A percentile compares a stretch with the other conserved stretches of the same genome.
Conservation (phyloP, 2,113 vertebrate species). For the Menura novaehollandiae region DNA sequence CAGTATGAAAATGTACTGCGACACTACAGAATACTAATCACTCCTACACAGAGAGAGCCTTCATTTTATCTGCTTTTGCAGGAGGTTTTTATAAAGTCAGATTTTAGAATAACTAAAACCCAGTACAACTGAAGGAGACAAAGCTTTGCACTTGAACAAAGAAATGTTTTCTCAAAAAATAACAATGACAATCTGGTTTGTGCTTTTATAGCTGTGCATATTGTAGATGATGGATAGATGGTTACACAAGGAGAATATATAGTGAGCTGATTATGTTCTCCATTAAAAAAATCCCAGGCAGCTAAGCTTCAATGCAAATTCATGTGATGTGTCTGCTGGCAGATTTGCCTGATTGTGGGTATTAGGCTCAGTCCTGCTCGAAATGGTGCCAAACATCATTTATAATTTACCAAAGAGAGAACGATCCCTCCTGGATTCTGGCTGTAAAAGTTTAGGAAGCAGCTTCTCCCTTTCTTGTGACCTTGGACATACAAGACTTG, state of each 20-base stretch:
- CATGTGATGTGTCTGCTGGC: constrained; percentile 1
- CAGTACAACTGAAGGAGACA: constrained; percentile 54
- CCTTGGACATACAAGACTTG: not conserved
- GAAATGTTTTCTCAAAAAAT: constrained; percentile 52
- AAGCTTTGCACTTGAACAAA: constrained; percentile 55
- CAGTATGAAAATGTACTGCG: constrained; percentile 65
- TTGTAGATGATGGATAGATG: constrained; percentile 53
- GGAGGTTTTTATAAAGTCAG: constrained; percentile 58
- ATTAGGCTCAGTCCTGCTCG: not conserved
- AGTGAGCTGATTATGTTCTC: constrained; percentile 15
- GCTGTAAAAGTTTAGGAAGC: not conserved
- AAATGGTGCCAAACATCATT: not conserved
- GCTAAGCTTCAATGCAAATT: constrained; percentile 5
- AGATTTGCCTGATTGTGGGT: not conserved
- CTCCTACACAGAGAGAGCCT: constrained; percentile 66
- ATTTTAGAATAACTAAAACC: constrained; percentile 55
- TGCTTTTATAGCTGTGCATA: constrained; percentile 52
- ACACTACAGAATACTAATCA: constrained; percentile 70
- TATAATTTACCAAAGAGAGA: not conserved
- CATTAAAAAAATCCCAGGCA: constrained; percentile 35
- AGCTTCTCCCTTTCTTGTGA: not conserved
- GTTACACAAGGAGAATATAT: constrained; percentile 41
- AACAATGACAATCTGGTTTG: constrained; percentile 37
- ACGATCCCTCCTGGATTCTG: not conserved
- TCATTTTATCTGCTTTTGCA: constrained; percentile 56